A percentile compares a stretch with the other conserved stretches of the same genome.
phyloP scores from a whole-genome alignment of 2,797 vertebrate species.

The Chloroceryle amazona region DNA sequence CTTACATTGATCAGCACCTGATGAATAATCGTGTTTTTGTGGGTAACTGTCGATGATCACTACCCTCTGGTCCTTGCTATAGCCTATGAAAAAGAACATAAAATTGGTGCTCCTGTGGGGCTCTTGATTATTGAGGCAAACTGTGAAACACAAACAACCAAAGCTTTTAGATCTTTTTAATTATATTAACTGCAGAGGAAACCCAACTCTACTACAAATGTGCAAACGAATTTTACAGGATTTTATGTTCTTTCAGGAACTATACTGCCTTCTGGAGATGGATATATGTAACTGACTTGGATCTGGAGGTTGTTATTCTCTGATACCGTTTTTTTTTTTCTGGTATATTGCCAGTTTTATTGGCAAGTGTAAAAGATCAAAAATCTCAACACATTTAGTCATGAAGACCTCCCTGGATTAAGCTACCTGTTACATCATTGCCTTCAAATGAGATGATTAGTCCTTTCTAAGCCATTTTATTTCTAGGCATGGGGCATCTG shows the following conservation, averaged over 20 bases:
- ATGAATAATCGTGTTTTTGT: neutral
- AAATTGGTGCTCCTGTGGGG: neutral
- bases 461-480: neutral
- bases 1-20: neutral
- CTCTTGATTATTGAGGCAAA: neutral
- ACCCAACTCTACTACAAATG: neutral
- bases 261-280: neutral
- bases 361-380: neutral
- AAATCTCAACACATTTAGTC: neutral
- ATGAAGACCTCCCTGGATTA: neutral
- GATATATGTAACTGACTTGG: neutral
- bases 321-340: neutral
- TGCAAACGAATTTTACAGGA: neutral
- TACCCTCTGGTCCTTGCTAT: neutral
- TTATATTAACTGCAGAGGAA: neutral
- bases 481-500: neutral
- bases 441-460: neutral
- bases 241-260: neutral
- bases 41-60: neutral
- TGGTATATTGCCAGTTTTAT: neutral
- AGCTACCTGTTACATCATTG: neutral
- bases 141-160: neutral
- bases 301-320: neutral
- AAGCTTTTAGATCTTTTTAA: neutral
- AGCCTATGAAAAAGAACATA: neutral